Evolutionary conservation across 2,797 vertebrate species (phyloP), one percentile per base, ranked within the genome.

Genomic region (Benthosema pterotum): DNA sequence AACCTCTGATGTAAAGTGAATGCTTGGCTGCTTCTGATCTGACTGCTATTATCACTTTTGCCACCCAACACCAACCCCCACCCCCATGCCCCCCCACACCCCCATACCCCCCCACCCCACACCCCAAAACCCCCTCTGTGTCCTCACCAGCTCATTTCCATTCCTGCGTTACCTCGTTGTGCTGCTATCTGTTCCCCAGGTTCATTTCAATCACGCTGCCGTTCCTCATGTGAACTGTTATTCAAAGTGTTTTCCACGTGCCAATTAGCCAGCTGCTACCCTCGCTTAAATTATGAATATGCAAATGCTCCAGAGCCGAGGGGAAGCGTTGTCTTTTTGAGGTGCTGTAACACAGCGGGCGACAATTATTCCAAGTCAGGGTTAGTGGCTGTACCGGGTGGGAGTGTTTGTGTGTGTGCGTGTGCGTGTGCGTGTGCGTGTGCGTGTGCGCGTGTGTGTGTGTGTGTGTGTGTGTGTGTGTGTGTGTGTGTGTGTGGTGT

Each of bases 201-300:
- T 88, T 87, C 80, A 61, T 63, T 86, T 88, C 83, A 87, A 88
- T 88, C 79, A 85, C 88, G 85, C 86, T 82, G 3, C 80, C 16
- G 63, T 82, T 88, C 83, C 83, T 84, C 74, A 53, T 84, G 79
- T 88, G 86, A 87, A 84, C 32, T 78, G 84, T 88, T 85, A 87
- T 87, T 87, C 83, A 84, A 87, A 83, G 82, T 80, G 80, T 87
- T 88, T 88, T 38, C 81, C 81, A 87, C 90, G 88, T 83, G 81
- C 84, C 86, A 89, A 88, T 89, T 89, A 90, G 85, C 87, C 87
- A 88, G 80, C 85, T 90, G 88, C 78, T 89, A 80, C 82, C 71
- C 69, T n/a, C n/a, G 73, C 82, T 87, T 89, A 84, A 88, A 87
- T 88, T 80, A 89, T 90, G 85, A 91, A 88, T 86, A 88, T 89